Base-by-base conservation (phyloP, 2,113 vertebrate species). In the Uria lomvia region DNA sequence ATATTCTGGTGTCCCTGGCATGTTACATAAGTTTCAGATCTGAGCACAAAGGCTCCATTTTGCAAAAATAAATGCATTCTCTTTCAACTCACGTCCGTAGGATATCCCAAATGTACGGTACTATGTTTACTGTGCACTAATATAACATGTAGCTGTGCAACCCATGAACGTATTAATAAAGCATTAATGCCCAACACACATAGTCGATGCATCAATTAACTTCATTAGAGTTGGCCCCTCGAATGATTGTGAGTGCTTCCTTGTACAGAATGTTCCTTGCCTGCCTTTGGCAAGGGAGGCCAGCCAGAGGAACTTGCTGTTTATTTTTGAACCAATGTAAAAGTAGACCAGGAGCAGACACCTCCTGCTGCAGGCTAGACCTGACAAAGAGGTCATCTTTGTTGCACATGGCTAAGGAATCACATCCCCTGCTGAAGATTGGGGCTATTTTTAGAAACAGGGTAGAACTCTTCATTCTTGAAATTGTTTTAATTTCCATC, bases 341-440 rank as follows among this genome's bases (percentile, higher is more conserved):
- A 97, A 97, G 96, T 86, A 97, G 96, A 97, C 92, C 92, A 36
- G 76, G 79, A 87, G 84, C 75, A 97, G 97, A 97, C 85, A 95
- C 89, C 95, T 97, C 96, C 95, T 95, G 96, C 96, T 92, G 91
- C 67, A 97, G 82, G 86, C 95, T 91, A 97, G 96, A 94, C 87
- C 96, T 97, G 97, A 97, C 97, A 97, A 92, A 97, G 98, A 97
- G 97, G 97, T 97, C 97, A 98, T 96, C 97, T 98, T 97, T 96
- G 88, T 97, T 98, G 86, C 95, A 96, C 79, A 94, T 96, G 93
- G 94, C 92, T 94, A 56, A 96, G 94, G 85, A 92, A 95, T 88
- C 71, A 20, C 79, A 94, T 95, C 86, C 94, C 96, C 92, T 96
- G 92, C 96, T 94, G 96, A 96, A 94, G 91, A 97, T 50, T 38